Evolutionary conservation across 2,888 invertebrate genomes (phyloP), one percentile per base, ranked within the genome.

Genomic region (Penaeus monodon): DNA sequence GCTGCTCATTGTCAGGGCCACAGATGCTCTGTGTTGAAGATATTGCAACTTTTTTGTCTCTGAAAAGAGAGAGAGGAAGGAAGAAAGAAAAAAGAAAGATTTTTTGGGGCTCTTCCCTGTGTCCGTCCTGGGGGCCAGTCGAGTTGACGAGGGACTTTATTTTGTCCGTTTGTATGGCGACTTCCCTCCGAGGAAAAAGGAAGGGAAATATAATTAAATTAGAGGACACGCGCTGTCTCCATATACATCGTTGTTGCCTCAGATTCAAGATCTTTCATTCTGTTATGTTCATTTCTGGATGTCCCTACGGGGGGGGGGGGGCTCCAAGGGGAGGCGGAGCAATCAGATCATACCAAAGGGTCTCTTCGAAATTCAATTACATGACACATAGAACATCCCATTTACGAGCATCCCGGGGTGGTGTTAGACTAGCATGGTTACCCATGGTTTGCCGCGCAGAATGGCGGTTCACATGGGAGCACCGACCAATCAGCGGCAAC

Each of bases 401-500:
- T 77, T 57, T 49, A 63, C n/a, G 57, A 77, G 77, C 57, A 49
- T 49, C 57, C 57, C 29, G 73, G 22, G 65, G 33, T 79, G 74
- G 64, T 27, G 33, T 17, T 66, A n/a, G 68, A 68, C 57, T 29
- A 64, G 29, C 33, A n/a, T 3, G n/a, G 84, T 84, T 84, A 77
- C 84, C 78, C 84, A 84, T 84, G 84, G 84, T 68, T 84, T 77
- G 65, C 57, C 84, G 68, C 49, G 78, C 65, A 84, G 65, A 84
- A 84, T 84, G 84, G 84, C 27, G 49, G 84, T 84, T 77, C 78
- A 77, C 66, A 68, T 49, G 84, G 84, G 84, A 78, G 78, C 68
- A 68, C 33, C 76, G 70, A 84, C 78, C 84, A 84, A 84, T 84
- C 84, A 84, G 65, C 20, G 84, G 57, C 84, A 78, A 84, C 84